Evolutionary conservation across 2,888 invertebrate species (phyloP).

Genomic region (Craniophora ligustri): DNA sequence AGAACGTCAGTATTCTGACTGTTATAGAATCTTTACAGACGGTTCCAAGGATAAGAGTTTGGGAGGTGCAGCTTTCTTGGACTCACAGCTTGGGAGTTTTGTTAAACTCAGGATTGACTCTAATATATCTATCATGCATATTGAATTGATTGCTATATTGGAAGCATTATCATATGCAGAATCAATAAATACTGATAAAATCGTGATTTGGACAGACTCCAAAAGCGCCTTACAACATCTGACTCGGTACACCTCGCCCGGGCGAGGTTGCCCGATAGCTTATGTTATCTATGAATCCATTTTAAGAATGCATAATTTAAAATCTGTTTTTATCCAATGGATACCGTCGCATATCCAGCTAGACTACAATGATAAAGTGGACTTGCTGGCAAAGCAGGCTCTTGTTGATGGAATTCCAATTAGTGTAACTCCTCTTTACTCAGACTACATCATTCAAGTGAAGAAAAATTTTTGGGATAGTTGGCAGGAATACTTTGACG

Average conservation of each 20-base stretch:
- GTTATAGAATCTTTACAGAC: neutral
- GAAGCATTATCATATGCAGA: neutral
- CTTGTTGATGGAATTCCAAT: neutral
- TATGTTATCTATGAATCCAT: neutral
- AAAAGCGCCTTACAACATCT: conserved; percentile 4
- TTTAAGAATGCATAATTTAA: neutral
- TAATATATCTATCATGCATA: neutral
- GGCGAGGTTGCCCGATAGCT: conserved; percentile 3
- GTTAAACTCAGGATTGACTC: conserved; percentile 3
- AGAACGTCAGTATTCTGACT: neutral
- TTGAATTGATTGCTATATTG: conserved; percentile 1
- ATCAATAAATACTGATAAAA: neutral
- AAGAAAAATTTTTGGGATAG: no score
- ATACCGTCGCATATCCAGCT: conserved; percentile 2
- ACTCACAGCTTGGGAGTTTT: neutral
- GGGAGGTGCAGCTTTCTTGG: neutral
- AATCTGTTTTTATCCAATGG: conserved; percentile 1
- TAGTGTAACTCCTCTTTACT: neutral
- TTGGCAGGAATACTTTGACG: no score
- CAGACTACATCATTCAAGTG: neutral
- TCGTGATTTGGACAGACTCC: neutral
- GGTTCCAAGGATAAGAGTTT: neutral
- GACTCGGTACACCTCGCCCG: conserved; percentile 3
- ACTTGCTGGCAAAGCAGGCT: neutral
- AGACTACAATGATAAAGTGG: neutral